phyloP scores from a whole-genome alignment of 2,888 invertebrate species.

The Lysandra bellargus region DNA sequence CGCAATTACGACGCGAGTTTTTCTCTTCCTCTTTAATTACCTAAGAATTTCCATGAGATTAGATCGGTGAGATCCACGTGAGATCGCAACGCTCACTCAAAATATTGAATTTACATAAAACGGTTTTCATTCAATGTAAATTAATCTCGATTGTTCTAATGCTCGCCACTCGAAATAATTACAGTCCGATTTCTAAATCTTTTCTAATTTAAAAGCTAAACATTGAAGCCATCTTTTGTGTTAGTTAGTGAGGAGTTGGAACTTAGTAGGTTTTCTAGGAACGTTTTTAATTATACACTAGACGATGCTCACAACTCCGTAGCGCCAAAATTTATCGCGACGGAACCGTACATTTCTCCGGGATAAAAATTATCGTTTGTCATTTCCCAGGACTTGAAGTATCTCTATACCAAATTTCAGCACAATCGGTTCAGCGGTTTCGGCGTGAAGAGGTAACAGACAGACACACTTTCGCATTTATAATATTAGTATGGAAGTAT shows the following conservation, averaged over 20 bases:
- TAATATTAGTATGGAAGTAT: no score
- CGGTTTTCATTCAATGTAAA: conserved; percentile 52
- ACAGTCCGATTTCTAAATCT: conserved; percentile 1
- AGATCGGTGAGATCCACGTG: conserved; percentile 43
- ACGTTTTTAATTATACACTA: no score
- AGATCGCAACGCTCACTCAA: conserved; percentile 48
- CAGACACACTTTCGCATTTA: no score
- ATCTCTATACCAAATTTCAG: no score
- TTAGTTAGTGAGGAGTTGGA: neutral
- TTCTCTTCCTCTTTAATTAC: conserved; percentile 63
- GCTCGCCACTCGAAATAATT: conserved; percentile 27
- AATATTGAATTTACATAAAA: conserved; percentile 70
- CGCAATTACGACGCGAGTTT: conserved; percentile 53
- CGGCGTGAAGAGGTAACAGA: no score
- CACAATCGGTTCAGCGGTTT: no score
- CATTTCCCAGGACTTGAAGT: no score
- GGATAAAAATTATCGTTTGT: no score
- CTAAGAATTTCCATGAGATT: conserved; percentile 57
- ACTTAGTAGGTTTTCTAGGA: neutral
- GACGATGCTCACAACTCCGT: no score
- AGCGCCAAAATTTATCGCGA: no score
- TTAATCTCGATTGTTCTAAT: conserved; percentile 39
- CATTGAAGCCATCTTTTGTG: neutral
- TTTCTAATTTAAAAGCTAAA: neutral
- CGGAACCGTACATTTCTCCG: no score